These are phyloP conservation scores for Peromyscus maniculatus DNA, from an alignment of 2,113 vertebrate species.

Conservation along the genomic window DNA sequence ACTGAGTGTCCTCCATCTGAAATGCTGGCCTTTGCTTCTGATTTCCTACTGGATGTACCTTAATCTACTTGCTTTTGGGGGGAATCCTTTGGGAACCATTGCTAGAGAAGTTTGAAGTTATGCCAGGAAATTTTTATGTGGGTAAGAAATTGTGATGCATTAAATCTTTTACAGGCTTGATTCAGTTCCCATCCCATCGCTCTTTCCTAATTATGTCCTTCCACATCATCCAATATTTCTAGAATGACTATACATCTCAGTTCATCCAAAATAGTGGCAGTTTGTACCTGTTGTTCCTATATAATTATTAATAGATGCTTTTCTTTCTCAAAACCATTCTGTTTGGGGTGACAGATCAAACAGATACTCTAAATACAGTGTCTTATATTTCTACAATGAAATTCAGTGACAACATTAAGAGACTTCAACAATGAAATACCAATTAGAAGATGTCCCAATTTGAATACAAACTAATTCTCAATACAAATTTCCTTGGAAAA, in stretches of 20 bases:
- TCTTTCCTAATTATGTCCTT: background rate
- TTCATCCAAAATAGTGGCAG: background rate
- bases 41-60: background rate
- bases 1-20: background rate
- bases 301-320: background rate
- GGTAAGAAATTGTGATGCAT: background rate
- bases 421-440: conserved; percentile 51
- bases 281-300: background rate
- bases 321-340: conserved; percentile 16
- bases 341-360: conserved; percentile 15
- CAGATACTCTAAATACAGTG: conserved; percentile 46
- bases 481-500: conserved; percentile 55
- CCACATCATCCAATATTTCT: background rate
- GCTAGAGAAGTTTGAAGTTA: background rate
- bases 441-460: conserved; percentile 15
- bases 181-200: background rate
- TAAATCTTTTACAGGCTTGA: background rate
- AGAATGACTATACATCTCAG: background rate
- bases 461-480: conserved; percentile 33
- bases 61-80: background rate
- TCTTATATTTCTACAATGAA: conserved; percentile 15
- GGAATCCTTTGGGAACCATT: background rate
- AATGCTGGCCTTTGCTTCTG: background rate
- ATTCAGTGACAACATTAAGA: conserved; percentile 43
- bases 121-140: background rate